Conservation (phyloP, 2,113 vertebrate species). For the Danio rerio region DNA sequence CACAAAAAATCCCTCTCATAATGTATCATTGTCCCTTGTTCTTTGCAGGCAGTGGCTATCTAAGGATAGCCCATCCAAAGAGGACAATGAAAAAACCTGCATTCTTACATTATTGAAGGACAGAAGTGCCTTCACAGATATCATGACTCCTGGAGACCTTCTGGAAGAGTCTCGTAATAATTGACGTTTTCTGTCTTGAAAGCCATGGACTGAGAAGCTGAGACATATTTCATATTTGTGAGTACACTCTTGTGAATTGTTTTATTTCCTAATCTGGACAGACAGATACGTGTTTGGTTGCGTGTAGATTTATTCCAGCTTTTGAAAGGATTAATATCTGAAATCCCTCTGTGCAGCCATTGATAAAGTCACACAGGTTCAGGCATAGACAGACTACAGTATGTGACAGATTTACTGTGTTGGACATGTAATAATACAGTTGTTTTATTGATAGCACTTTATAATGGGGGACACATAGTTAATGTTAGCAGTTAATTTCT, state of each 20-base stretch:
- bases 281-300: not conserved
- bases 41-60: slow-evolving; percentile 21
- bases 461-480: not conserved
- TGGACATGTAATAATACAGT: not conserved
- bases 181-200: slow-evolving; percentile 10
- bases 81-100: slow-evolving; percentile 7
- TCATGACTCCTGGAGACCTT: slow-evolving; percentile 46
- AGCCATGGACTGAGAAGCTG: slow-evolving; percentile 30
- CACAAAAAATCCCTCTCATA: not conserved
- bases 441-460: not conserved
- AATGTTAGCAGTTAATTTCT: too few relatives aligned
- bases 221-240: slow-evolving; percentile 37
- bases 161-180: slow-evolving; percentile 32
- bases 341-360: not conserved
- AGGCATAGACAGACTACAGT: slow-evolving; percentile 4
- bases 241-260: slow-evolving; percentile 21
- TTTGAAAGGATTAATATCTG: slow-evolving; percentile 54
- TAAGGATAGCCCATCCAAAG: slow-evolving; percentile 9
- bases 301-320: slow-evolving; percentile 56
- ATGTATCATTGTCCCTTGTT: not conserved
- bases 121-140: slow-evolving; percentile 30
- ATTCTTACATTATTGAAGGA: slow-evolving; percentile 26
- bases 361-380: not conserved
- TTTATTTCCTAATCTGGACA: not conserved
- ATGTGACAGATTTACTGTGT: not conserved